These are phyloP conservation scores for Spea bombifrons DNA, from an alignment of 2,113 vertebrate species.

Conservation along the genomic window DNA sequence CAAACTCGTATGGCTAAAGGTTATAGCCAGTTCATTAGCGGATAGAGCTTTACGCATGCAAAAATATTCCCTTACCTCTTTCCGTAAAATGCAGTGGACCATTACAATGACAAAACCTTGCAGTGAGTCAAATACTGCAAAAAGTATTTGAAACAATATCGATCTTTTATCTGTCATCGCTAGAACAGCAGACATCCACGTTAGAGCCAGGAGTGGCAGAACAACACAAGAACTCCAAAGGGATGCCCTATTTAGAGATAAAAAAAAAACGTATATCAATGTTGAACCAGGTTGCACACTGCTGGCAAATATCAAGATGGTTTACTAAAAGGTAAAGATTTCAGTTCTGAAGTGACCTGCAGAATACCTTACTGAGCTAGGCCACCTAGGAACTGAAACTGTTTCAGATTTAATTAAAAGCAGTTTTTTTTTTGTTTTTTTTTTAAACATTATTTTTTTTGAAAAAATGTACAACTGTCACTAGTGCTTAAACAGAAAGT, in stretches of 20 bases:
- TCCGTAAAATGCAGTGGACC: slow-evolving; percentile 96
- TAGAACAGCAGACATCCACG: slow-evolving; percentile 98
- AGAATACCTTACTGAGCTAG: slow-evolving; percentile 47
- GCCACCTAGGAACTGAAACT: slow-evolving; percentile 45
- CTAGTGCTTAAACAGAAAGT: slow-evolving; percentile 29
- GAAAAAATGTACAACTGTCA: slow-evolving; percentile 1
- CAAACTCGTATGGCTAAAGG: no score
- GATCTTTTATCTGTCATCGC: slow-evolving; percentile 99
- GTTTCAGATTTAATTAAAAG: slow-evolving; percentile 34
- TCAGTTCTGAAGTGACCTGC: slow-evolving; percentile 16
- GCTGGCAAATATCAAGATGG: neutral
- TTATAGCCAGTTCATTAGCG: no score
- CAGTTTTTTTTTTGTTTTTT: slow-evolving; percentile 9
- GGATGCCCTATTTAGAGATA: slow-evolving; percentile 80
- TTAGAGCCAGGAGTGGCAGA: slow-evolving; percentile 90
- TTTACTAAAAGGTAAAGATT: slow-evolving; percentile 5
- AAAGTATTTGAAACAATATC: slow-evolving; percentile 98
- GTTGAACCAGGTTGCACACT: slow-evolving; percentile 43
- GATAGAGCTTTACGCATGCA: no score
- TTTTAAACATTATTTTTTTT: neutral
- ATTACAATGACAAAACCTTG: slow-evolving; percentile 99
- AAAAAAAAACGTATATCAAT: slow-evolving; percentile 47
- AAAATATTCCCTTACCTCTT: slow-evolving; percentile 77
- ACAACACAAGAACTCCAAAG: slow-evolving; percentile 99
- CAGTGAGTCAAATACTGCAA: slow-evolving; percentile 96